Evolutionary conservation across 2,888 invertebrate species (phyloP).

Genomic region (Coleophora flavipennella): DNA sequence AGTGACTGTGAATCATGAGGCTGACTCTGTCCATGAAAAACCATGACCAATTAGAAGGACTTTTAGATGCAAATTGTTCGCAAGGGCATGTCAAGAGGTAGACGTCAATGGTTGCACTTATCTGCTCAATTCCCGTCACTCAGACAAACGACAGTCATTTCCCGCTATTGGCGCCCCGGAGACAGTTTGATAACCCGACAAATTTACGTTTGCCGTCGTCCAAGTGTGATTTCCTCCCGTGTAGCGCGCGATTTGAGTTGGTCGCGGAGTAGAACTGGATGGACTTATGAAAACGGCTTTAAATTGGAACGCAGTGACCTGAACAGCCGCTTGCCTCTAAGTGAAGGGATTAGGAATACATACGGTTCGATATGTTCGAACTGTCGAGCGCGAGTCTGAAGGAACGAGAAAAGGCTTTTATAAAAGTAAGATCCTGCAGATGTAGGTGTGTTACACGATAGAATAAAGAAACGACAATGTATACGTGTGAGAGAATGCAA

Average conservation of each 20-base stretch:
- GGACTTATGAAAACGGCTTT: constrained; percentile 35
- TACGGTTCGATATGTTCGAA: constrained; percentile 1
- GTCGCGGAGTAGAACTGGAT: constrained; percentile 1
- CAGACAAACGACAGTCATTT: constrained; percentile 3
- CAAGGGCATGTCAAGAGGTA: too few relatives aligned
- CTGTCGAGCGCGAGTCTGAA: constrained; percentile 4
- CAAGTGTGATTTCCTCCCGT: background rate
- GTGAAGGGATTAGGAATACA: too few relatives aligned
- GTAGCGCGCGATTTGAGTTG: background rate
- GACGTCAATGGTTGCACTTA: background rate
- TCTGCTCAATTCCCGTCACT: background rate
- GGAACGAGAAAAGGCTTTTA: background rate
- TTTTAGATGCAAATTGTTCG: too few relatives aligned
- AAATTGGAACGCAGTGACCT: constrained; percentile 47
- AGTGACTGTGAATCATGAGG: too few relatives aligned
- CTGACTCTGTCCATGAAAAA: too few relatives aligned
- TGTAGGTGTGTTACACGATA: too few relatives aligned
- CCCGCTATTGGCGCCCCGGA: background rate
- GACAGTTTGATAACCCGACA: constrained; percentile 2
- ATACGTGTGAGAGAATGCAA: too few relatives aligned
- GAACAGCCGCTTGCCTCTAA: constrained; percentile 8
- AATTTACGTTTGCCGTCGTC: background rate
- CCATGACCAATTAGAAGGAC: too few relatives aligned
- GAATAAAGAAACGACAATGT: too few relatives aligned
- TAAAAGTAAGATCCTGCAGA: too few relatives aligned